Evolutionary conservation across 2,797 vertebrate genomes (phyloP), one percentile per base, ranked within the genome.

Genomic region (Notamacropus eugenii): DNA sequence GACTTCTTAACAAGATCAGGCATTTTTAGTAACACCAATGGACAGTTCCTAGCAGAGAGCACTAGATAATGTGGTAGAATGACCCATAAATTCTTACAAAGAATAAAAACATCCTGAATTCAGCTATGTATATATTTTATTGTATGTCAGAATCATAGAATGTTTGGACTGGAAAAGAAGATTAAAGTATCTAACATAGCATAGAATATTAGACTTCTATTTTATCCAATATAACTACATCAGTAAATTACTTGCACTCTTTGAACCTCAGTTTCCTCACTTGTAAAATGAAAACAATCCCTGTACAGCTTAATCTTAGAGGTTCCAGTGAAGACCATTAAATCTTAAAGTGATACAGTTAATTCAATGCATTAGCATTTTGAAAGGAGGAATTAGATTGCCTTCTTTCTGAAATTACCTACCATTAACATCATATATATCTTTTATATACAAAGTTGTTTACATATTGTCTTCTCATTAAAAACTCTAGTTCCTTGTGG

Each of bases 11-110:
- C 28, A 59, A 11, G 52, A 55, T 28, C 14, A 24, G 74, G 54
- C 11, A 87, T 27, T 10, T 34, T 93, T 57, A 31, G 34, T 54
- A 91, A 34, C 62, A 82, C 3, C 46, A 8, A 52, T 0, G 54
- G 11, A 16, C 92, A 5, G 12, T 4, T 52, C n/a, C 31, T 29
- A 0, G 5, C 19, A 90, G 93, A 28, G 16, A 31, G 28, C 40
- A 52, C 54, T 28, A 14, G 31, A 27, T 6, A 28, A 10, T 28
- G 34, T 56, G 56, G 82, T 22, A 82, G 54, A 40, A 24, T 52
- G 54, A 8, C 22, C 91, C n/a, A 8, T 28, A 31, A 31, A 13
- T 93, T 97, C 91, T 92, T 91, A n/a, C 54, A 91, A 56, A 24
- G 54, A n/a, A 87, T 67, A 91, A 54, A 90, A 93, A 46, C 5